Evolutionary conservation across 2,888 invertebrate species (phyloP), one percentile per base, ranked within the genome.

Genomic region (Thymelicus sylvestris): DNA sequence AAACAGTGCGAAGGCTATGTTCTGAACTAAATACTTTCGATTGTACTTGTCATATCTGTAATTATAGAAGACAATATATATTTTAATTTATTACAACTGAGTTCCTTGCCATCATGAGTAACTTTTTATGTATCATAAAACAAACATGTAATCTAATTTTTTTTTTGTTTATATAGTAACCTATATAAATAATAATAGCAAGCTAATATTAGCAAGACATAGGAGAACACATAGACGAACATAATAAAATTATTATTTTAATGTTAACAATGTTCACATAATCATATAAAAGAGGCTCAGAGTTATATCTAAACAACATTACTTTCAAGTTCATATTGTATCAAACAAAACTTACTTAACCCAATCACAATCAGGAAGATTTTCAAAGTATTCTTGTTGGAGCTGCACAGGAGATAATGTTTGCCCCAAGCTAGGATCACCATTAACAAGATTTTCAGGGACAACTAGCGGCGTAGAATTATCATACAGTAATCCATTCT

Each of bases 351-450:
- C 92, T 86, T 79, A 94, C 94, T 89, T 91, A 3, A 92, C 87
- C 93, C 93, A 94, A 82, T 95, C 95, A 77, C 94, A 91, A 73
- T 95, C 94, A 2, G 94, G 93, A 61, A 95, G 83, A 79, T 93
- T 92, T 82, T 95, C 95, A 80, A 89, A 94, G 86, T 95, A 95
- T 72, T 94, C 88, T 78, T 95, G 94, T 76, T 95, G 95, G 80
- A 94, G 87, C 80, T 92, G 86, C 12, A 87, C 87, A 19, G 93
- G 90, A 44, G 91, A 84, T 50, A 88, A 70, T 2, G 41, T 61
- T 50, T 65, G 59, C 8, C 50, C 15, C 15, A 44, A n/a, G 10
- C 31, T 41, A 7, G 50, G 31, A 61, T 70, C 70, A 52, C 65
- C 70, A 19, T 70, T 60, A 5, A 50, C 24, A 7, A 70, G 57